A percentile compares a stretch with the other conserved stretches of the same genome.
phyloP scores from a whole-genome alignment of 2,888 invertebrate species.

The Rhagonycha lutea region DNA sequence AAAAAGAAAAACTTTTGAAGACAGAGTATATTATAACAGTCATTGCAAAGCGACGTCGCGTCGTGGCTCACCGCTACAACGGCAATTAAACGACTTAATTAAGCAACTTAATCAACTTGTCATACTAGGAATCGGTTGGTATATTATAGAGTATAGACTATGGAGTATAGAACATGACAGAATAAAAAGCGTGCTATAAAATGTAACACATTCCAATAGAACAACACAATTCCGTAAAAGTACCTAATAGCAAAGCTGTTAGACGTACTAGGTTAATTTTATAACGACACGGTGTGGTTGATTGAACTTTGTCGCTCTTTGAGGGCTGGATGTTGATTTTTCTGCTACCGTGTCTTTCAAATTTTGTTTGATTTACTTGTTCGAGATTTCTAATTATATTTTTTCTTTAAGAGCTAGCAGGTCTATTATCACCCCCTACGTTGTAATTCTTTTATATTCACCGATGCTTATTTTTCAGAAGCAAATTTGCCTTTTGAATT shows the following conservation, averaged over 20 bases:
- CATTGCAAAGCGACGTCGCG: conserved; percentile 30
- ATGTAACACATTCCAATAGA: conserved; percentile 40
- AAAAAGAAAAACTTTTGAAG: background rate
- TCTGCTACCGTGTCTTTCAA: conserved; percentile 29
- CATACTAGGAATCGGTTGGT: conserved; percentile 54
- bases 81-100: conserved; percentile 64
- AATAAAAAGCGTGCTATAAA: conserved; percentile 43
- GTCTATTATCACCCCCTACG: conserved; percentile 48
- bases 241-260: conserved; percentile 30
- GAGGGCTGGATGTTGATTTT: conserved; percentile 29
- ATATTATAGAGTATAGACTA: conserved; percentile 1
- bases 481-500: conserved; percentile 52
- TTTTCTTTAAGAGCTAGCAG: conserved; percentile 48
- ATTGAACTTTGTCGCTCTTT: conserved; percentile 36
- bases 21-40: background rate
- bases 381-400: conserved; percentile 52
- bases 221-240: conserved; percentile 36
- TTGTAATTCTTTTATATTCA: conserved; percentile 47
- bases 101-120: conserved; percentile 62
- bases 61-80: conserved; percentile 47
- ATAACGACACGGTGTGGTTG: conserved; percentile 36
- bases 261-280: conserved; percentile 36
- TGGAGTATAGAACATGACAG: conserved; percentile 38
- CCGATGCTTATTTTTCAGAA: conserved; percentile 38
- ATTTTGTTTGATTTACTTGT: conserved; percentile 47